Evolutionary conservation across 2,797 vertebrate genomes (phyloP), one percentile per base, ranked within the genome.

Genomic region (Microchirus variegatus): DNA sequence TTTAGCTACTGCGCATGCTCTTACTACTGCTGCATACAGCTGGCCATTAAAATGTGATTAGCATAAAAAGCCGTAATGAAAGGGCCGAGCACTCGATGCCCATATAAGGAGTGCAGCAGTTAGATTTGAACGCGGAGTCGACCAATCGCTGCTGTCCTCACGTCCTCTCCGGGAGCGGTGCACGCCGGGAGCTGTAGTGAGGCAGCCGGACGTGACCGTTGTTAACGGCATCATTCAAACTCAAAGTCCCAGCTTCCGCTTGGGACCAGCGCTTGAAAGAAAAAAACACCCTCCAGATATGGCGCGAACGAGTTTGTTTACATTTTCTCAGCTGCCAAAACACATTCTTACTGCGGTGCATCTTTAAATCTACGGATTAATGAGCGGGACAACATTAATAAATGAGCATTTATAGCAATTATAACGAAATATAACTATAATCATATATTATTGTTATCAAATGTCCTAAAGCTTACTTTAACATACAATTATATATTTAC

Each of bases 251-350:
- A 87, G 1, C 59, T 82, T 0, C 40, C 85, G 77, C 18, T 55
- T 19, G 42, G 55, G 0, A 14, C 9, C 0, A 26, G 52, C 26
- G 54, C 76, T 65, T 70, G 45, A 55, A 80, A 73, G 59, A 84
- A 75, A 84, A 75, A 84, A 82, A 81, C 77, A 77, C 55, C 63
- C 31, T 22, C 12, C 43, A 40, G 82, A 83, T 62, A 89, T 91
- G 91, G 91, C 91, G 91, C 88, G 86, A 92, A 93, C 36, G 67
- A 64, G 62, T 86, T 89, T 91, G 90, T 92, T 92, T 90, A 91
- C 89, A 81, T 91, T 80, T 81, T 84, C 49, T 73, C 62, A 75
- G 51, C 46, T 53, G 31, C 31, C 31, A 31, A 31, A 31, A 31
- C 31, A 31, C 31, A 31, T 6, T 31, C 31, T 7, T 1, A 31